These are phyloP conservation scores for Bambusicola thoracicus DNA, from an alignment of 2,113 vertebrate genomes.

Conservation along the genomic window DNA sequence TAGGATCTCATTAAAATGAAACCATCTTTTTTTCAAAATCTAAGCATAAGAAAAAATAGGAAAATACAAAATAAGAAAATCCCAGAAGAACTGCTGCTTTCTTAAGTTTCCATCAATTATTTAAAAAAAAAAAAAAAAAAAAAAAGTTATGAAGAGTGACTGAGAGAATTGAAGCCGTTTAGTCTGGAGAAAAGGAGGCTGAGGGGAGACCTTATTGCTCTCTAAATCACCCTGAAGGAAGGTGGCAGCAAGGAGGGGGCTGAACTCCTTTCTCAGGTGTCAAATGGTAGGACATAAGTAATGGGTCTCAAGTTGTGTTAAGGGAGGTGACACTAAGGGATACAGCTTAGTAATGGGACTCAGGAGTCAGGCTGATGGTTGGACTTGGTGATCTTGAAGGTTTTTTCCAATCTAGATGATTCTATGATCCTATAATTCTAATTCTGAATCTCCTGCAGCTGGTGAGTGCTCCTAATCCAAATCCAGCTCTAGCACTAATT, in stretches of 20 bases:
- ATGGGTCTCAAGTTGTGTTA: background rate
- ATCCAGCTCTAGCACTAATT: background rate
- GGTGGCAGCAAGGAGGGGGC: background rate
- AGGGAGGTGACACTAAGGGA: background rate
- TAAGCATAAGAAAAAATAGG: too few relatives aligned
- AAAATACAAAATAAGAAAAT: too few relatives aligned
- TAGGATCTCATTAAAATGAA: background rate
- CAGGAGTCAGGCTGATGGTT: background rate
- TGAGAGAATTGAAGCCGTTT: background rate
- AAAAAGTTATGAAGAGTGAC: background rate
- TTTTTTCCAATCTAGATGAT: background rate
- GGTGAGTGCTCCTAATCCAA: background rate
- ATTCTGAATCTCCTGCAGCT: background rate
- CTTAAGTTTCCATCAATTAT: background rate
- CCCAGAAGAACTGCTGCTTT: background rate
- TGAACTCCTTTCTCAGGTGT: background rate
- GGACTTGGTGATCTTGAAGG: background rate
- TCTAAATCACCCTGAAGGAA: background rate
- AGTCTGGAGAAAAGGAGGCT: background rate
- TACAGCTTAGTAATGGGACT: background rate
- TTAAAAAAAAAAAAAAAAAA: background rate
- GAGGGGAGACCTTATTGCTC: background rate
- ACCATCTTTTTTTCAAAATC: background rate
- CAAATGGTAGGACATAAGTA: background rate
- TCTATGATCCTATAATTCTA: background rate